Base-by-base conservation (phyloP, 2,888 invertebrate genomes). In the Cheilosia grossa region DNA sequence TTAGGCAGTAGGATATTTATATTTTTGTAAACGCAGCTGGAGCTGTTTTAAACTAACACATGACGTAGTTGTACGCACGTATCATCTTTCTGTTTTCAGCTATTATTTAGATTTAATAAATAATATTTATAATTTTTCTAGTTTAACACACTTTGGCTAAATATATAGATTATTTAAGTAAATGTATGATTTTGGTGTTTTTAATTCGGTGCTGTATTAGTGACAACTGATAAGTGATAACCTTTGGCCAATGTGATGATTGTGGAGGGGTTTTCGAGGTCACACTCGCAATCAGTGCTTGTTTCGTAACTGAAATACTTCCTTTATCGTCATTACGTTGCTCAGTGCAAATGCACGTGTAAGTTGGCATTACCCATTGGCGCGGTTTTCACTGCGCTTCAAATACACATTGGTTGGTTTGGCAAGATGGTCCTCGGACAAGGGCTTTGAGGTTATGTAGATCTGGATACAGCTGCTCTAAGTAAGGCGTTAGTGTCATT, bases 21-120 rank as follows among this genome's bases (percentile, higher is more conserved):
- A 83, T 74, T 83, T 83, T 83, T 83, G 70, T 66, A 75, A 51
- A 83, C 53, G 17, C 51, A 59, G 67, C 79, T 64, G 64, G 59
- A 53, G 74, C 74, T 79, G 79, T 54, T 21, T 27, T 24, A 17
- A 53, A 49, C 51, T 5, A 24, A 74, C 63, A 64, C 79, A 75
- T 74, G 70, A 66, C 53, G 58, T 70, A 78, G 69, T 54, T 63
- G 42, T 66, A 51, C 37, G 67, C 59, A 53, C 80, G 47, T 59
- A n/a, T 70, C 58, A 56, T 24, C n/a, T 53, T 61, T 44, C 30
- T 7, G 21, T 67, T 70, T 47, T 49, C 33, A 19, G 13, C 10
- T 44, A 24, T 63, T 54, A 53, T 66, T 56, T 78, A 78, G 77
- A 56, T 49, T 63, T 73, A 53, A 40, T 67, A 74, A 82, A 53